A percentile compares a stretch with the other conserved stretches of the same genome.
phyloP scores from a whole-genome alignment of 2,888 invertebrate species.

The Melieria crassipennis region DNA sequence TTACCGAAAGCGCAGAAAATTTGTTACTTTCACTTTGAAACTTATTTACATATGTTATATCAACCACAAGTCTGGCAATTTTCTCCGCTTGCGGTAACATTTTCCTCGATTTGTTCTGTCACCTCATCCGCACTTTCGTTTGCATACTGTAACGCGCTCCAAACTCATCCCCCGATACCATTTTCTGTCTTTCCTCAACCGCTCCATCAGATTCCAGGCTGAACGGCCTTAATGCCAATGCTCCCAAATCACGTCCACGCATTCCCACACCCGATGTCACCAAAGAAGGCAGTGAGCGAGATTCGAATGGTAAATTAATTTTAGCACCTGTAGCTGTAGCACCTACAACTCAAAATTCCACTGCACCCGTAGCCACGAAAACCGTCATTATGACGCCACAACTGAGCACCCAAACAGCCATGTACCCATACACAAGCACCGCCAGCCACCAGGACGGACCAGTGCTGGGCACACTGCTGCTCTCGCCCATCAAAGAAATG shows the following conservation, averaged over 20 bases:
- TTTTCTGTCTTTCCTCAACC: conserved; percentile 8
- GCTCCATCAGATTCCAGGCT: conserved; percentile 69
- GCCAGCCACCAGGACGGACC: conserved; percentile 71
- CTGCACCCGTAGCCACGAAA: conserved; percentile 64
- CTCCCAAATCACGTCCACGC: conserved; percentile 78
- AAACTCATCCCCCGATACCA: conserved; percentile 9
- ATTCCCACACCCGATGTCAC: conserved; percentile 90
- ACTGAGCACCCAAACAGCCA: conserved; percentile 67
- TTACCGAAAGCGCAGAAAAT: too few relatives aligned
- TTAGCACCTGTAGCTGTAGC: conserved; percentile 42
- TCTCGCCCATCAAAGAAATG: conserved; percentile 86
- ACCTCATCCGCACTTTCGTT: too few relatives aligned
- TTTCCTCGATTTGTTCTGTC: too few relatives aligned
- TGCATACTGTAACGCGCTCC: too few relatives aligned
- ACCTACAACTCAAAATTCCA: conserved; percentile 59
- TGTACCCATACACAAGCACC: conserved; percentile 64
- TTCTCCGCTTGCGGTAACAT: not conserved
- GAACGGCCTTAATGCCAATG: conserved; percentile 70
- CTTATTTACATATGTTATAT: too few relatives aligned
- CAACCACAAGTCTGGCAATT: not conserved
- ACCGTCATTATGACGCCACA: conserved; percentile 78
- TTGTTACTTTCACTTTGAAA: too few relatives aligned
- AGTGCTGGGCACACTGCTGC: conserved; percentile 78
- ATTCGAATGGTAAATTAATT: conserved; percentile 68
- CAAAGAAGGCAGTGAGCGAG: conserved; percentile 80